Evolutionary conservation across 2,113 vertebrate genomes (phyloP), one percentile per base, ranked within the genome.

Genomic region (Sorex fumeus): DNA sequence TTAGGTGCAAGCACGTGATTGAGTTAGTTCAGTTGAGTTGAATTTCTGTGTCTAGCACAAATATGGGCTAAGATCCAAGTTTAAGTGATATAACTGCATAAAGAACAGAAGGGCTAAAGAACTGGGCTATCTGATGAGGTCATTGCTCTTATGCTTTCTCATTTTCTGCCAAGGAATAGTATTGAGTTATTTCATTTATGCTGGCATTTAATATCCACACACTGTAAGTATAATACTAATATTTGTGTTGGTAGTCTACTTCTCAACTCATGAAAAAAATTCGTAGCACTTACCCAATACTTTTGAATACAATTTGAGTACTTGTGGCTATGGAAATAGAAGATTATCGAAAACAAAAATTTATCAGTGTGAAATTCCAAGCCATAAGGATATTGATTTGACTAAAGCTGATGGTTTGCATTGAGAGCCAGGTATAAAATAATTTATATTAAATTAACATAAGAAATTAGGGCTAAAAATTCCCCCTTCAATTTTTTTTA

Each of bases 291-390:
- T 19, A 21, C 43, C 4, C 18, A 7, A 90, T 34, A 6, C 4
- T 11, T 74, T 67, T 91, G 66, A 84, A 70, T 36, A 71, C 19
- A 87, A 74, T 94, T 36, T 34, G 23, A 76, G 16, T 18, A 5
- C 36, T 77, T 57, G 34, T 27, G 13, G 16, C 12, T 67, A 25
- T 27, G 36, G 25, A 71, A 75, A 60, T 30, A 84, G 75, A 69
- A 36, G 6, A 3, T 67, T 32, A 84, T 40, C 67, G 25, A 47
- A 21, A 90, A 40, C 11, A 3, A 64, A 1, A 43, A 67, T 90
- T 62, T 80, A 30, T 25, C 45, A n/a, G 28, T 67, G 1, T 45
- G 71, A 15, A 87, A 87, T 3, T 64, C 43, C 67, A 69, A 87
- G 80, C 4, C 66, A 13, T 66, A 69, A 60, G 18, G 3, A 28